Base-by-base conservation (phyloP, 2,797 vertebrate genomes). In the Labeo calbasu region DNA sequence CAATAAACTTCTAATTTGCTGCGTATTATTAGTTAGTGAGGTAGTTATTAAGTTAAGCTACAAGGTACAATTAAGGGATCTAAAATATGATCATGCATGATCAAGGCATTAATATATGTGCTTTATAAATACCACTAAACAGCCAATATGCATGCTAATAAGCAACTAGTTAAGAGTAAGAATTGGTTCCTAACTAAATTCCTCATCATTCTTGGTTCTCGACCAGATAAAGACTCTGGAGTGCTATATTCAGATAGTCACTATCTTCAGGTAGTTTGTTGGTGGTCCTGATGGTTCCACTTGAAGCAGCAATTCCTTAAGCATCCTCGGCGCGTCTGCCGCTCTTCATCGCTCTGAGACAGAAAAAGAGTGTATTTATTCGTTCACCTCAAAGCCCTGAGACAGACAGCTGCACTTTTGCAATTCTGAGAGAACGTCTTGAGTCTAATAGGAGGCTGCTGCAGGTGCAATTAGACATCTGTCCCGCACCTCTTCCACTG, bases 401-500 rank as follows among this genome's bases (percentile, higher is more conserved):
- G 73, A 71, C 15, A 69, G 36, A 68, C 84, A 81, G 63, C 79
- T 51, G 79, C 51, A 69, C 48, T 63, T 81, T 72, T 53, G 50
- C 25, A 6, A 50, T 46, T 82, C 13, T 51, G 13, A 85, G 73
- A 82, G 36, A 19, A 25, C 23, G 36, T 85, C 46, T 66, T 83
- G 43, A 46, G 76, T 73, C 76, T 50, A 73, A 76, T 79, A 19
- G 40, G 40, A 23, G 51, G 25, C 76, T 57, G 14, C 23, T 36
- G 66, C 81, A 83, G 86, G 84, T 83, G 21, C 68, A 70, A 55
- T 86, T 79, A 78, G 82, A 82, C 84, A 88, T 86, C 83, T 88
- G 84, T 61, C 69, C 63, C 46, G 55, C 61, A 68, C 70, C 43
- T 77, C 46, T 82, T 78, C n/a, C 43, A 19, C 73, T 81, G 82